Evolutionary conservation across 2,888 invertebrate genomes (phyloP).

Genomic region (Candidula unifasciata): DNA sequence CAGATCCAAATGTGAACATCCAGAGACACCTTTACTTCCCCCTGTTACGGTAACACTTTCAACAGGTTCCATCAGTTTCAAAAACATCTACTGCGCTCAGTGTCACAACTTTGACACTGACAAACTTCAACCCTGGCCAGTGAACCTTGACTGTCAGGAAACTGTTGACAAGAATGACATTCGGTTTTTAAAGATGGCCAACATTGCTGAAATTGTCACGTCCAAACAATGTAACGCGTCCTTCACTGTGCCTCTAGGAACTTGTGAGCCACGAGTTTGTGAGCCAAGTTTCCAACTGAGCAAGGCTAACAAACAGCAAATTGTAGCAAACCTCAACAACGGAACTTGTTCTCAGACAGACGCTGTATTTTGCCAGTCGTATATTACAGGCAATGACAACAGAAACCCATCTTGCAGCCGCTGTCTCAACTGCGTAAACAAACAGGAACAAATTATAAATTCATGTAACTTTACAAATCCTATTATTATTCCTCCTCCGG

Average conservation of each 20-base stretch:
- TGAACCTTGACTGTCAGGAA: background rate
- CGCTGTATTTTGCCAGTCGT: background rate
- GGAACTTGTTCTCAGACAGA: background rate
- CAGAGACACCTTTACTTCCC: background rate
- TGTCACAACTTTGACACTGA: constrained; percentile 21
- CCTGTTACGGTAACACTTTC: background rate
- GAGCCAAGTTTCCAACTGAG: background rate
- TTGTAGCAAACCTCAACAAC: background rate
- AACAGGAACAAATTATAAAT: background rate
- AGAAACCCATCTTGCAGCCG: constrained; percentile 28
- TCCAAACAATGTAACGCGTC: background rate
- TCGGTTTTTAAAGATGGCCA: background rate
- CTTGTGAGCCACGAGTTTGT: constrained; percentile 5
- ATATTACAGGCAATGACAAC: background rate
- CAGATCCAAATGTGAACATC: background rate
- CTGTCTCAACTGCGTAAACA: background rate
- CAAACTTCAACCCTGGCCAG: background rate
- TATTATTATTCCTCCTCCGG: background rate
- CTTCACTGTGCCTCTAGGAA: background rate
- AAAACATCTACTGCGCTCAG: constrained; percentile 24
- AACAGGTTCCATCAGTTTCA: background rate
- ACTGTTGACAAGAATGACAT: background rate
- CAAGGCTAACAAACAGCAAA: background rate
- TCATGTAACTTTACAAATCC: background rate
- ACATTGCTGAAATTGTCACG: background rate